Conservation (phyloP, 2,113 vertebrate genomes). For the Penelope pileata region DNA sequence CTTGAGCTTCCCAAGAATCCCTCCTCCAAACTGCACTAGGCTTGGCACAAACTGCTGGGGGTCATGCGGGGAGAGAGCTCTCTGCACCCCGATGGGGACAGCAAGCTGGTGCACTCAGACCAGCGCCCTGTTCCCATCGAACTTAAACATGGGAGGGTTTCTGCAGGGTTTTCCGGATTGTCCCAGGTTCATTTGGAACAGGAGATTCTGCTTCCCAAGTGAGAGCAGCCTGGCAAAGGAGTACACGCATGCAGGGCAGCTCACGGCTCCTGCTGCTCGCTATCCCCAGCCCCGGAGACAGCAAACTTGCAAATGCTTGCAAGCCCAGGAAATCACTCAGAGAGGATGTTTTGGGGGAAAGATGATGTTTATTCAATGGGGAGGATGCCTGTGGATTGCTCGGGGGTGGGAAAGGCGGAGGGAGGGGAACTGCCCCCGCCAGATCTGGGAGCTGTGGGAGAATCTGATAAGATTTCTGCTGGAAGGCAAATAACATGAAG, state of each 20-base stretch:
- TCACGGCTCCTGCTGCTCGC: neutral
- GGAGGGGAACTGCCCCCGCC: neutral
- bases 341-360: neutral
- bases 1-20: neutral
- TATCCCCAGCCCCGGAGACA: neutral
- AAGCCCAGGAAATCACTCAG: neutral
- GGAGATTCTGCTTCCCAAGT: neutral
- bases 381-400: neutral
- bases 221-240: neutral
- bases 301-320: neutral
- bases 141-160: neutral
- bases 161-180: neutral
- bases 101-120: neutral
- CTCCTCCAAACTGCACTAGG: too few relatives aligned
- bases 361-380: neutral
- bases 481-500: slow-evolving; percentile 13
- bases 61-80: neutral
- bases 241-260: neutral
- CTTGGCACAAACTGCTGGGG: accelerated
- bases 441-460: neutral
- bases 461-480: slow-evolving; percentile 24
- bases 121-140: neutral
- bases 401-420: neutral
- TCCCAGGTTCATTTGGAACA: neutral
- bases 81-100: accelerated